Evolutionary conservation across 2,888 invertebrate genomes (phyloP).

Genomic region (Caenorhabditis doughertyi): DNA sequence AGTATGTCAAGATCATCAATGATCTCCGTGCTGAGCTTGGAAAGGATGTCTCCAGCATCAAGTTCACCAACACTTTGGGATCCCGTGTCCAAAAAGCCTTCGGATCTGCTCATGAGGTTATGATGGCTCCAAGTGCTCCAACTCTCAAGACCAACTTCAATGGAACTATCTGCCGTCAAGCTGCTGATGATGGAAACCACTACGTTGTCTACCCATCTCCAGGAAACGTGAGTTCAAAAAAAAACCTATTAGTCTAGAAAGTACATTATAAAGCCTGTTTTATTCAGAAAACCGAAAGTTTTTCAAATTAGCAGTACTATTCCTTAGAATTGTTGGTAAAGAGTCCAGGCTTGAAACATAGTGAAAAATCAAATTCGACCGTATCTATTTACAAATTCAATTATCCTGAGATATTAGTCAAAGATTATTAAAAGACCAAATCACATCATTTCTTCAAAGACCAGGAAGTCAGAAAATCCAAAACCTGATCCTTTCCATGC

Average conservation of each 20-base stretch:
- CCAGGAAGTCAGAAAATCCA: background rate
- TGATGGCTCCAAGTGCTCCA: constrained; percentile 46
- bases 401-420: no score
- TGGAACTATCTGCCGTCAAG: constrained; percentile 59
- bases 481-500: background rate
- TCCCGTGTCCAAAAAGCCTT: constrained; percentile 54
- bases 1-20: constrained; percentile 46
- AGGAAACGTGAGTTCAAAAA: constrained; percentile 43
- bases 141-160: constrained; percentile 61
- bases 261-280: no score
- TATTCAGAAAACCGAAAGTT: no score
- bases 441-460: background rate
- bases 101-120: constrained; percentile 58
- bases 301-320: no score
- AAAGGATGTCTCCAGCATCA: constrained; percentile 49
- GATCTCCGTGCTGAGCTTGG: constrained; percentile 52
- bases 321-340: no score
- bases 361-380: no score
- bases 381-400: no score
- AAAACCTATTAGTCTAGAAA: background rate
- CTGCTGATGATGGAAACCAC: constrained; percentile 47
- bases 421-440: no score
- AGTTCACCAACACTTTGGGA: constrained; percentile 55
- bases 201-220: constrained; percentile 60
- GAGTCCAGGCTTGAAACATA: no score